Evolutionary conservation across 2,113 vertebrate species (phyloP), one percentile per base, ranked within the genome.

Genomic region (Oryzias celebensis): DNA sequence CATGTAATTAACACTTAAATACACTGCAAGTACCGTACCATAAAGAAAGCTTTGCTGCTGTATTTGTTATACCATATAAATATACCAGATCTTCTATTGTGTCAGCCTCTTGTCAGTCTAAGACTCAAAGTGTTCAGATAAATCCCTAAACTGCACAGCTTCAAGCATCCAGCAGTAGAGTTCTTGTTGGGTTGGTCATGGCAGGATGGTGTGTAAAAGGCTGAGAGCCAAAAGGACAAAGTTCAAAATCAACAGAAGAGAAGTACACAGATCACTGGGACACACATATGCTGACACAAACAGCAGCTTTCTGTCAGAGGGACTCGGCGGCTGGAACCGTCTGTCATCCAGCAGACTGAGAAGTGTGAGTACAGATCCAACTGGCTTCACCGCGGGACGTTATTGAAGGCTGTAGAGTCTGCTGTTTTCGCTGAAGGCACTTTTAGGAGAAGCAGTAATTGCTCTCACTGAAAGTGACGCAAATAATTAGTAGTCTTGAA

Each of bases 151-250:
- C 44, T 36, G 57, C 8, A 5, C 60, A 51, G 64, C 36, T 0
- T 52, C 31, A 61, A 61, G 20, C 48, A 22, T 64, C 23, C 52
- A 72, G 1, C 4, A 23, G 17, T 52, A 42, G 20, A 66, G 41
- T 18, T 36, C 31, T 31, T 2, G n/a, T 5, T 6, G 49, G 20
- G 66, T 22, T 58, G 42, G 31, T 62, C 31, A 55, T 49, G 26
- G 4, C n/a, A 62, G 46, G 28, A 44, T 26, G 28, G 52, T 4
- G 20, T 67, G 22, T 23, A 23, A 36, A 1, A 8, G 26, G 52
- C 69, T 52, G 47, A 57, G 6, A 71, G 63, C 73, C 78, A 65
- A 58, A 46, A 65, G 87, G 78, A 26, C 82, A 86, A 89, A 86
- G 87, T 86, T 56, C 84, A 85, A n/a, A 47, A 58, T 44, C 58